Evolutionary conservation across 2,113 vertebrate species (phyloP), one percentile per base, ranked within the genome.

Genomic region (human (Homo sapiens)): DNA sequence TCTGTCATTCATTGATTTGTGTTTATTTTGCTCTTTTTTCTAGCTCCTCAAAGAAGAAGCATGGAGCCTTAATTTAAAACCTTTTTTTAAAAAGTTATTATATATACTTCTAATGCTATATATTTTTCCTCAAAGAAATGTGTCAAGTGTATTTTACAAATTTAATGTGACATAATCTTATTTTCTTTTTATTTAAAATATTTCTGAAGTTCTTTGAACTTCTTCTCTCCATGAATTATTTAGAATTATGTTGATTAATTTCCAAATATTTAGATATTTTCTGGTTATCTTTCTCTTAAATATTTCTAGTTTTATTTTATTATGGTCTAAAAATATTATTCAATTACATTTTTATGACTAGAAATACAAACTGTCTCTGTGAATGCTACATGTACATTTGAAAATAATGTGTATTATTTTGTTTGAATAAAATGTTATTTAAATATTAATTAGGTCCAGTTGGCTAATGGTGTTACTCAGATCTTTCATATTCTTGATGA

Each of bases 381-480:
- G 75, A 40, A 9, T 4, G 50, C 25, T 25, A 10, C 13, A 10
- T 0, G 1, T 2, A 5, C 40, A 30, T 12, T 48, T 90, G 68
- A 61, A n/a, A 48, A 89, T 10, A 18, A 35, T 12, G 7, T 1
- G 4, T 7, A 3, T 22, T 6, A 3, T 18, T 25, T 3, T 43
- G 3, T 2, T 25, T 0, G 35, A 12, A 20, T 23, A 18, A 10
- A 13, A 64, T 5, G 1, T 1, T 30, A 8, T 52, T 48, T 30
- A 40, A 35, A 20, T 12, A 16, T n/a, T 4, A 1, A 1, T 40
- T 38, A 43, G 3, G 48, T 16, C 2, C 48, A 2, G 10, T 8
- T 40, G 72, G 40, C 25, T 35, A 68, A n/a, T 4, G 38, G 16
- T 1, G 2, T 20, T 38, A 5, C 12, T 43, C 14, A 7, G 10